These are phyloP conservation scores for Pseudococcus jackbeardsleyi DNA, from an alignment of 2,888 invertebrate genomes.

Conservation along the genomic window DNA sequence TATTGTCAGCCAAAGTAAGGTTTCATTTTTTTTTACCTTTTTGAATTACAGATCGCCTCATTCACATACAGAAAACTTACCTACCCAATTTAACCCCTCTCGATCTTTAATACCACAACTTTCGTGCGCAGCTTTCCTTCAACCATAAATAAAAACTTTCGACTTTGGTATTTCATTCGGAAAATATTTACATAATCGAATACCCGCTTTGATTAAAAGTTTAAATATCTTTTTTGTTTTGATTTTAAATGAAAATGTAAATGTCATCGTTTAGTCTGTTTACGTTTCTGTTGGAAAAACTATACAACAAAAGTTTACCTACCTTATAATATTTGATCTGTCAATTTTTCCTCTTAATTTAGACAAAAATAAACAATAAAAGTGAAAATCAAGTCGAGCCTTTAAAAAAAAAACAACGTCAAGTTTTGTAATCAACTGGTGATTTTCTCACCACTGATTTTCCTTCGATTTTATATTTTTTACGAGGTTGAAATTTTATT, in stretches of 20 bases:
- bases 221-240: constrained; percentile 19
- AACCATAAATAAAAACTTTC: not conserved
- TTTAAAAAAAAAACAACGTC: not conserved
- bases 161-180: not conserved
- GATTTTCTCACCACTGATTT: not conserved
- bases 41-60: not conserved
- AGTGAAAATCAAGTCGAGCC: not conserved
- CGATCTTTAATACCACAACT: not conserved
- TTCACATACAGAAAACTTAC: not conserved
- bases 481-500: not conserved
- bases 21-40: not conserved
- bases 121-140: not conserved
- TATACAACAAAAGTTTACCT: not conserved
- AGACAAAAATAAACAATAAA: not conserved
- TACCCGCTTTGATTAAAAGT: constrained; percentile 11
- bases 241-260: not conserved
- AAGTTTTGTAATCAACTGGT: not conserved
- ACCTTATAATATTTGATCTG: constrained; percentile 1
- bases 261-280: not conserved
- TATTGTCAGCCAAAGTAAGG: not conserved
- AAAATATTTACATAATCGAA: constrained; percentile 32
- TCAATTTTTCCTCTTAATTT: not conserved
- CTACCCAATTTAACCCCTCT: not conserved
- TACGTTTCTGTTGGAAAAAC: not conserved
- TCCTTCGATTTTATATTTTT: not conserved